Evolutionary conservation across 2,113 vertebrate species (phyloP), one percentile per base, ranked within the genome.

Genomic region (Clarias magur): DNA sequence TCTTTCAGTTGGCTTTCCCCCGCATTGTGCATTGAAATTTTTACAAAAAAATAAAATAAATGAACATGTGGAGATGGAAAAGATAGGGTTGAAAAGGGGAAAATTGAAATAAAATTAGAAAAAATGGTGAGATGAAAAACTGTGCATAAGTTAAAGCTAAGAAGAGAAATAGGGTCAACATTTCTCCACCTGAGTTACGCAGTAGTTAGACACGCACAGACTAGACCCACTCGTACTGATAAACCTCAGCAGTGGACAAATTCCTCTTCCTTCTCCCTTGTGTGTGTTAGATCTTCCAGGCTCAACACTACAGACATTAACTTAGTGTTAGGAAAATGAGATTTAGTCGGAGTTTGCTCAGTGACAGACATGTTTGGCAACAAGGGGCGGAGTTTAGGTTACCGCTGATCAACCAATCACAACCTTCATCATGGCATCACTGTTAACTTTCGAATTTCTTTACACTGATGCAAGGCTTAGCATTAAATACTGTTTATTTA

Each of bases 11-110:
- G 67, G 27, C 15, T 67, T 53, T 8, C 56, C 54, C 11, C 70
- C 90, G 89, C 73, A 88, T 84, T 93, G 94, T 94, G 93, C 94
- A 94, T 73, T 92, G 53, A 15, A 57, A 80, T 42, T 79, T 68
- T 87, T 56, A 90, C 68, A 84, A 90, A 88, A 53, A 10, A 83
- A 25, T n/a, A 17, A 72, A 34, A 19, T 12, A 30, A 12, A 12
- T 38, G 53, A 72, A 83, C 34, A 63, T 11, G 82, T 70, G 59
- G 79, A 86, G 34, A 81, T 38, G 30, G 57, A 86, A 68, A 27
- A 86, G 56, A 42, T 42, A 82, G 63, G 85, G 79, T 34, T 72
- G 63, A 68, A 3, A 42, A 89, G 42, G 80, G 85, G 84, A 79
- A 84, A 72, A 80, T 86, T 72, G 88, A 67, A 88, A 79, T 72